A percentile compares a stretch with the other conserved stretches of the same genome.
These are phyloP conservation scores for Platyrinchus mystaceus DNA, from an alignment of 2,797 vertebrate species.

Conservation along the genomic window DNA sequence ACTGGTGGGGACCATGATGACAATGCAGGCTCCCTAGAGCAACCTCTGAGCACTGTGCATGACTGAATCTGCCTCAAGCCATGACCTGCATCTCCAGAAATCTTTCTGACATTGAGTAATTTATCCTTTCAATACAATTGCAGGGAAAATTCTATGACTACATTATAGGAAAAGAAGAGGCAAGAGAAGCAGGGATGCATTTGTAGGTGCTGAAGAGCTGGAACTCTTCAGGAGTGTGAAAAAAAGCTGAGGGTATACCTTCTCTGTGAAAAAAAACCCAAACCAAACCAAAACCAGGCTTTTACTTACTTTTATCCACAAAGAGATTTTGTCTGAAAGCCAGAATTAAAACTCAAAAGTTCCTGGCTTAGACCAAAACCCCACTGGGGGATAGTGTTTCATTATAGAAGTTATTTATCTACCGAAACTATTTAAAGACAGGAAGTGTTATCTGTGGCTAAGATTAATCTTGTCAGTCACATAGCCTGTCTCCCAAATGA, in stretches of 20 bases:
- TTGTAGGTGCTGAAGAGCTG: background rate
- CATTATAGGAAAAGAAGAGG: background rate
- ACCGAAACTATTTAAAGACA: conserved; percentile 54
- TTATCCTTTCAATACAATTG: background rate
- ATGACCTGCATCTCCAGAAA: conserved; percentile 1
- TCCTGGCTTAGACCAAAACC: conserved; percentile 44
- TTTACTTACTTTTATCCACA: background rate
- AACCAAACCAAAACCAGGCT: background rate
- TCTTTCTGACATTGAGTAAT: background rate
- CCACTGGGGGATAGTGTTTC: conserved; percentile 7
- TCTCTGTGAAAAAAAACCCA: background rate
- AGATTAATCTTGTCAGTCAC: conserved; percentile 62
- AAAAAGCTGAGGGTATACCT: background rate
- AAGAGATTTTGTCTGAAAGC: conserved; percentile 17
- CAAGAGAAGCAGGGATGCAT: background rate
- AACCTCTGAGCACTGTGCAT: background rate
- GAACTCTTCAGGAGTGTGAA: background rate
- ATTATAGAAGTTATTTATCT: conserved; percentile 56
- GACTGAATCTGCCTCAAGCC: background rate
- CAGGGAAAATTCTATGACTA: background rate
- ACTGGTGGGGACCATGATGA: background rate
- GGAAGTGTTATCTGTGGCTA: conserved; percentile 53
- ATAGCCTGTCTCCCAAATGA: conserved; percentile 46
- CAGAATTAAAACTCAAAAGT: conserved; percentile 18
- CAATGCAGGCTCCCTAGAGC: background rate